Evolutionary conservation across 1,140 invertebrate species (phyloP).

Genomic region (Pseudobourletiella spinata): DNA sequence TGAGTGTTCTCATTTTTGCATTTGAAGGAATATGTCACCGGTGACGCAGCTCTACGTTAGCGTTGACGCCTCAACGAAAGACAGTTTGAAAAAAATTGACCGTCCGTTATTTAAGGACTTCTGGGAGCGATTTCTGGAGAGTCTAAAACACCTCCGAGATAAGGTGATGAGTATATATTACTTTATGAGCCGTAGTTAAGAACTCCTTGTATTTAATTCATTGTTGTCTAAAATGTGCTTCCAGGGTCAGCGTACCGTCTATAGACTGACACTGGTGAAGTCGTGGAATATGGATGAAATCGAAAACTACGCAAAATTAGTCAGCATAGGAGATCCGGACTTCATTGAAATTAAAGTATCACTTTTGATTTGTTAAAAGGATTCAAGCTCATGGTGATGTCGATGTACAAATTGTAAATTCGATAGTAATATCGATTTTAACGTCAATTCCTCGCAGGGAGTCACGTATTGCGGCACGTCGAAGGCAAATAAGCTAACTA

Average conservation of each 20-base stretch:
- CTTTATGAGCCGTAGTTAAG: not conserved
- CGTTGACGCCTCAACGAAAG: constrained; percentile 55
- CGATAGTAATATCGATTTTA: no score
- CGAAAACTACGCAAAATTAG: constrained; percentile 51
- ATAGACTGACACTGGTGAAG: constrained; percentile 56
- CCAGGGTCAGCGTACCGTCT: constrained; percentile 53
- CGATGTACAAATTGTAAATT: no score
- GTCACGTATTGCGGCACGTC: constrained; percentile 57
- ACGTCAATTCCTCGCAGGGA: constrained; percentile 46
- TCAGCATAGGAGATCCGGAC: constrained; percentile 52
- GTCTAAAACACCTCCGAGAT: constrained; percentile 47
- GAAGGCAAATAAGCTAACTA: constrained; percentile 50
- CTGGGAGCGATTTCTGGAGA: constrained; percentile 53
- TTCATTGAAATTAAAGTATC: constrained; percentile 56
- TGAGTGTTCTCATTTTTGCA: no score
- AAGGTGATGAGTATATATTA: constrained; percentile 41
- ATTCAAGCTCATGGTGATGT: no score
- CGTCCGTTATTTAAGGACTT: constrained; percentile 55
- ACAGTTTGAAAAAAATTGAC: constrained; percentile 57
- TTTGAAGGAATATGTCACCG: constrained; percentile 45
- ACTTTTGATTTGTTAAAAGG: no score
- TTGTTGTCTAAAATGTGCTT: constrained; percentile 13
- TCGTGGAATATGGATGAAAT: constrained; percentile 54
- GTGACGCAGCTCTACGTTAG: constrained; percentile 58
- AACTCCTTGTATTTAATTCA: not conserved